phyloP scores from a whole-genome alignment of 2,113 vertebrate genomes.

The Nothobranchius furzeri region DNA sequence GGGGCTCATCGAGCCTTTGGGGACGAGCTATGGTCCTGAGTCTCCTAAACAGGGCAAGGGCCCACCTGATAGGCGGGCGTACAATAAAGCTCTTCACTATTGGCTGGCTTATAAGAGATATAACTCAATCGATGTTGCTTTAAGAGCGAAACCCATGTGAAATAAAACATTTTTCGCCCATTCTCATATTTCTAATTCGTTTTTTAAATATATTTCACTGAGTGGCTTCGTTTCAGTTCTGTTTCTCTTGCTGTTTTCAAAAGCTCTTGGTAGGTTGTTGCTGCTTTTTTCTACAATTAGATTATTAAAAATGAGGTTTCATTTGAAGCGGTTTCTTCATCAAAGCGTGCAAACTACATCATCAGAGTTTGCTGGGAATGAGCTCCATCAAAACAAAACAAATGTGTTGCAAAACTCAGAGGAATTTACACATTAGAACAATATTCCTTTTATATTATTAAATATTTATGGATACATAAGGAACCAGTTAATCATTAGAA shows the following conservation, averaged over 20 bases:
- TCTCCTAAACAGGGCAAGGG: no score
- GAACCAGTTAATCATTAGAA: not conserved
- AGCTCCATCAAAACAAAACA: no score
- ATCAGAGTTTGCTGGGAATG: not conserved
- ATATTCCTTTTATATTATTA: not conserved
- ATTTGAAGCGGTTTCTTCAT: not conserved
- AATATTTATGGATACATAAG: constrained; percentile 1
- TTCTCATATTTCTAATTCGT: constrained; percentile 15
- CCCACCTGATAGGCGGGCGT: no score
- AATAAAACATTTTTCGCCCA: constrained; percentile 38
- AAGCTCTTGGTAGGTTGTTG: constrained; percentile 8
- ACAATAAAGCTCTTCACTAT: no score
- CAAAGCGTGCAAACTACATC: not conserved
- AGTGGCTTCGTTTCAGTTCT: constrained; percentile 11
- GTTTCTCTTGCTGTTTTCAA: not conserved
- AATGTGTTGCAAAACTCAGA: not conserved
- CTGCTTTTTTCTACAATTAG: constrained; percentile 7
- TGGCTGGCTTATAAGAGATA: no score
- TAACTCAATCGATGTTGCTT: no score
- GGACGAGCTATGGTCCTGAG: no score
- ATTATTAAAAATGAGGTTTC: not conserved
- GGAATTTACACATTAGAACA: not conserved
- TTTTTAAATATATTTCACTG: constrained; percentile 24
- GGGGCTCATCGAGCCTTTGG: no score
- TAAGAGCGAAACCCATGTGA: not conserved